A percentile compares a stretch with the other conserved stretches of the same genome.
phyloP scores from a whole-genome alignment of 1,140 invertebrate genomes.

The Octopus bimaculoides region DNA sequence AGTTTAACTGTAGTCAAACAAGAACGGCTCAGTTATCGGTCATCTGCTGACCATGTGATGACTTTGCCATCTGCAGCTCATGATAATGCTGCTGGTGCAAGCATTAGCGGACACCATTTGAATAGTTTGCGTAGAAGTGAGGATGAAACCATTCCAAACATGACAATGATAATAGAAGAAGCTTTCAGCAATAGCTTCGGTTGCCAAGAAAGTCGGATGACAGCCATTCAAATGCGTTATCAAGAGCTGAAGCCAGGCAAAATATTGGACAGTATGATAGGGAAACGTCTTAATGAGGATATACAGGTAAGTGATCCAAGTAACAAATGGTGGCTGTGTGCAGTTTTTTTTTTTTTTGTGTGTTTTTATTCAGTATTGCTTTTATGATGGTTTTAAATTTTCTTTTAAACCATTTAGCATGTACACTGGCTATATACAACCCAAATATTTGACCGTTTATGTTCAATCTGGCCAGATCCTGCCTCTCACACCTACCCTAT shows the following conservation, averaged over 20 bases:
- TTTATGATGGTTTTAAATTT: too few relatives aligned
- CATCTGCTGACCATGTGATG: conserved; percentile 3
- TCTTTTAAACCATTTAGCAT: too few relatives aligned
- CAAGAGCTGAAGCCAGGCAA: conserved; percentile 30
- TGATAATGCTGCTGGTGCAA: conserved; percentile 36
- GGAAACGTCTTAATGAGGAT: conserved; percentile 15
- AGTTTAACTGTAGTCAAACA: conserved; percentile 22
- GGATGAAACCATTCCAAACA: conserved; percentile 42
- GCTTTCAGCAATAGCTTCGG: conserved; percentile 46
- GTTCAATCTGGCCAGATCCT: too few relatives aligned
- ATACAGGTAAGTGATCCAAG: not conserved
- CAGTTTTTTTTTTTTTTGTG: too few relatives aligned
- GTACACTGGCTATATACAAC: too few relatives aligned
- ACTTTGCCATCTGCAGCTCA: conserved; percentile 19
- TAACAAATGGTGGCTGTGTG: too few relatives aligned
- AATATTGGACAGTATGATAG: conserved; percentile 41
- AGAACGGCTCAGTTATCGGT: conserved; percentile 16
- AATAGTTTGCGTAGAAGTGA: conserved; percentile 26
- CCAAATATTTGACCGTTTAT: too few relatives aligned
- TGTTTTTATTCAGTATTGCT: too few relatives aligned
- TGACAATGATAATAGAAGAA: conserved; percentile 45
- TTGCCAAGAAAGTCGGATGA: conserved; percentile 36
- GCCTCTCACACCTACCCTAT: too few relatives aligned
- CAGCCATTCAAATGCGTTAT: conserved; percentile 39
- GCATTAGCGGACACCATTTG: conserved; percentile 26